Percentiles rank a stretch among this genome's conserved stretches.
phyloP scores from a whole-genome alignment of 2,888 invertebrate species.

The Noctua comes region DNA sequence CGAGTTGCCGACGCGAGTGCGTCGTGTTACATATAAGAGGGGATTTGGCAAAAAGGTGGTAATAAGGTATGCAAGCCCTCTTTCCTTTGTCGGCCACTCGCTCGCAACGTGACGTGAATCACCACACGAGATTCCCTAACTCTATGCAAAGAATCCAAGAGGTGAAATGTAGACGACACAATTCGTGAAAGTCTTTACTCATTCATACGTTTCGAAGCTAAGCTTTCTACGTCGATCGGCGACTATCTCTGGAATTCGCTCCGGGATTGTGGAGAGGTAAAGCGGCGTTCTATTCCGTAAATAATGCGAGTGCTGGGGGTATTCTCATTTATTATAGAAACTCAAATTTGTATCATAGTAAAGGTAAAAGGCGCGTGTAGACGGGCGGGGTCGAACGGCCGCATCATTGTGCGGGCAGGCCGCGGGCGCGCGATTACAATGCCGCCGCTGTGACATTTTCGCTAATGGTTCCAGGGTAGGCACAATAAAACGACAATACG shows the following conservation, averaged over 20 bases:
- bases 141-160: slow-evolving; percentile 80
- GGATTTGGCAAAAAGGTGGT: slow-evolving; percentile 89
- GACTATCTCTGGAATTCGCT: slow-evolving; percentile 70
- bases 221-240: slow-evolving; percentile 70
- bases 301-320: slow-evolving; percentile 74
- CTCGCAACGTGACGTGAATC: slow-evolving; percentile 88
- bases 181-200: slow-evolving; percentile 81
- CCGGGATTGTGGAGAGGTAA: slow-evolving; percentile 69
- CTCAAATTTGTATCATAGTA: slow-evolving; percentile 88
- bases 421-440: slow-evolving; percentile 87
- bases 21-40: slow-evolving; percentile 88
- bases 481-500: slow-evolving; percentile 90
- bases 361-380: slow-evolving; percentile 85
- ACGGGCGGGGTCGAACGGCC: slow-evolving; percentile 85
- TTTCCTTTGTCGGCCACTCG: slow-evolving; percentile 90
- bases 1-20: slow-evolving; percentile 81
- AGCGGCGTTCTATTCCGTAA: slow-evolving; percentile 74
- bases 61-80: slow-evolving; percentile 90
- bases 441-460: slow-evolving; percentile 89
- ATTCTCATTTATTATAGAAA: slow-evolving; percentile 86
- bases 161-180: slow-evolving; percentile 80
- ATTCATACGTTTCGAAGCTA: slow-evolving; percentile 76
- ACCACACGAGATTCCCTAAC: slow-evolving; percentile 83
- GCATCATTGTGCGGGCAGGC: slow-evolving; percentile 87
- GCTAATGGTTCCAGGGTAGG: slow-evolving; percentile 90